Conservation (phyloP, 2,888 invertebrate species). For the Leptopilina drosophilae region DNA sequence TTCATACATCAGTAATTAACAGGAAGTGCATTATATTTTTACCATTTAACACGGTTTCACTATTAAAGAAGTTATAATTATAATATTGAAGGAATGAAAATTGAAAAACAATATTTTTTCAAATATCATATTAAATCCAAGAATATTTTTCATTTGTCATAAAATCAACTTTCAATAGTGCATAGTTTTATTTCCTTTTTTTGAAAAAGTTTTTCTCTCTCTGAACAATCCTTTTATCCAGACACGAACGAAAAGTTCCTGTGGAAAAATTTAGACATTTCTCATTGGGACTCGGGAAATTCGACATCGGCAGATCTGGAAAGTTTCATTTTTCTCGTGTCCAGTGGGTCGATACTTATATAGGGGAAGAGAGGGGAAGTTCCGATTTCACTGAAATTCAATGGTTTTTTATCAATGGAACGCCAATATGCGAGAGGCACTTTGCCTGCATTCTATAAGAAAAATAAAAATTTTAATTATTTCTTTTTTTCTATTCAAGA, state of each 20-base stretch:
- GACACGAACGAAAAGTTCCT: conserved; percentile 25
- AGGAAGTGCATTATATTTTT: no score
- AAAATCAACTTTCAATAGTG: conserved; percentile 26
- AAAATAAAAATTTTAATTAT: background rate
- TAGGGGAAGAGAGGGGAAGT: background rate
- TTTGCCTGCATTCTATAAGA: background rate
- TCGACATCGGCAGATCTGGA: conserved; percentile 26
- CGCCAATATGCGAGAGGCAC: background rate
- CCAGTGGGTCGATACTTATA: conserved; percentile 19
- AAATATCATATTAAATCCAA: no score
- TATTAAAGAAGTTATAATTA: no score
- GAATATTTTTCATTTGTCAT: background rate
- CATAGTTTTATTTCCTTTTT: background rate
- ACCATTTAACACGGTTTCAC: no score
- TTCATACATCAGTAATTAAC: no score
- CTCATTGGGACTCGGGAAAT: conserved; percentile 6
- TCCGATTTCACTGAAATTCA: conserved; percentile 36
- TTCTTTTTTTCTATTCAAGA: background rate
- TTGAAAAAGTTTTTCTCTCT: conserved; percentile 8
- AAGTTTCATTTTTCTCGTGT: conserved; percentile 42
- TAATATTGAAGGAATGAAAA: no score
- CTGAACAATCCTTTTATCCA: conserved; percentile 10
- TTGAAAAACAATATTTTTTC: no score
- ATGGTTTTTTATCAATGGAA: conserved; percentile 20
- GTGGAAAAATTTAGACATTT: conserved; percentile 29